These are phyloP conservation scores for Xestobium rufovillosum DNA, from an alignment of 2,888 invertebrate species.

Conservation along the genomic window DNA sequence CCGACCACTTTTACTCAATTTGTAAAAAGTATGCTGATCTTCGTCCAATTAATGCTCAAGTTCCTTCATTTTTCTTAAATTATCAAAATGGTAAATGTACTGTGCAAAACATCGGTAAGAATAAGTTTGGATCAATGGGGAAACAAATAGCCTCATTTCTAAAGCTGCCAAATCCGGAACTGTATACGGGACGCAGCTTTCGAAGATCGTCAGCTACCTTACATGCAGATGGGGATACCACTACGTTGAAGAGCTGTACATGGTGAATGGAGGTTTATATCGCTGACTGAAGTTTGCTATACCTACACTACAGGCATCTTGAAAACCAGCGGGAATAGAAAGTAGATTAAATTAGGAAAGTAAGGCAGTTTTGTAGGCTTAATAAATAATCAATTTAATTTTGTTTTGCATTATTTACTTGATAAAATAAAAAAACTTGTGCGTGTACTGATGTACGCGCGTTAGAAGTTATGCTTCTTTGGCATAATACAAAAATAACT, in stretches of 20 bases:
- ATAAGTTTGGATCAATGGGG: slow-evolving; percentile 14
- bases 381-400: too few species aligned
- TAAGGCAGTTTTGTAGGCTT: slow-evolving; percentile 12
- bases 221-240: background rate
- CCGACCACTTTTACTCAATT: slow-evolving; percentile 7
- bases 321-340: too few species aligned
- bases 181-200: slow-evolving; percentile 16
- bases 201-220: background rate
- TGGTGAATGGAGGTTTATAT: too few species aligned
- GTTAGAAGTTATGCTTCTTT: too few species aligned
- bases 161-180: slow-evolving; percentile 12
- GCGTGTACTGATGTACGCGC: too few species aligned
- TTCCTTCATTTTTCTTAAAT: slow-evolving; percentile 13
- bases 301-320: too few species aligned
- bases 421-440: too few species aligned
- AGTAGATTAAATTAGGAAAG: too few species aligned
- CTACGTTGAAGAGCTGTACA: too few species aligned
- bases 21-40: slow-evolving; percentile 15
- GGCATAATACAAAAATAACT: too few species aligned
- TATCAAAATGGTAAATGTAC: slow-evolving; percentile 14
- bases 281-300: too few species aligned
- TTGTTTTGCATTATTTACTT: too few species aligned
- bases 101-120: slow-evolving; percentile 11
- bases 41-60: slow-evolving; percentile 8
- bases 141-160: slow-evolving; percentile 13